Conservation (phyloP, 2,797 vertebrate species). For the Gambelia wislizenii region DNA sequence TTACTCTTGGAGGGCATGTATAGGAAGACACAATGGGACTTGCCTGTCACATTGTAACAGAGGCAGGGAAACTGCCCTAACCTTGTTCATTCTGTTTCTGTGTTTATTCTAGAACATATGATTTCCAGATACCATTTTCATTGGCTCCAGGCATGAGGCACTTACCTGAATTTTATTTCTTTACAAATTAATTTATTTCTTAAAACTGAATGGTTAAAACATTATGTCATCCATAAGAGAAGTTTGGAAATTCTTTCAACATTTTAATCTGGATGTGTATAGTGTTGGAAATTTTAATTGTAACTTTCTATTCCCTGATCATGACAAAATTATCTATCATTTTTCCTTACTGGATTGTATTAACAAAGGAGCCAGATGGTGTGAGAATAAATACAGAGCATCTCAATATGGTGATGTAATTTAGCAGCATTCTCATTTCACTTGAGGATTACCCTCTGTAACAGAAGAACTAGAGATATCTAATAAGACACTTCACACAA, state of each 20-base stretch:
- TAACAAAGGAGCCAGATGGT: background rate
- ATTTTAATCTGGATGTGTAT: background rate
- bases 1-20: background rate
- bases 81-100: too few relatives aligned
- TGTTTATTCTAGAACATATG: background rate
- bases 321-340: background rate
- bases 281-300: background rate
- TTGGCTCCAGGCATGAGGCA: background rate
- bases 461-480: background rate
- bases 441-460: background rate
- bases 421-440: background rate
- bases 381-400: background rate
- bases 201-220: background rate
- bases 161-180: background rate
- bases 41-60: background rate
- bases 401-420: slow-evolving; percentile 6
- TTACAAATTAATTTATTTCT: background rate
- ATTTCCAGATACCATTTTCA: background rate
- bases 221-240: background rate
- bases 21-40: background rate
- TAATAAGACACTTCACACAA: background rate
- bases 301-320: background rate
- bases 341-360: background rate
- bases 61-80: background rate
- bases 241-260: background rate